Percentiles rank a stretch among this genome's conserved stretches.
Evolutionary conservation across 2,888 invertebrate genomes (phyloP).

Genomic region (Tenodera sinensis): DNA sequence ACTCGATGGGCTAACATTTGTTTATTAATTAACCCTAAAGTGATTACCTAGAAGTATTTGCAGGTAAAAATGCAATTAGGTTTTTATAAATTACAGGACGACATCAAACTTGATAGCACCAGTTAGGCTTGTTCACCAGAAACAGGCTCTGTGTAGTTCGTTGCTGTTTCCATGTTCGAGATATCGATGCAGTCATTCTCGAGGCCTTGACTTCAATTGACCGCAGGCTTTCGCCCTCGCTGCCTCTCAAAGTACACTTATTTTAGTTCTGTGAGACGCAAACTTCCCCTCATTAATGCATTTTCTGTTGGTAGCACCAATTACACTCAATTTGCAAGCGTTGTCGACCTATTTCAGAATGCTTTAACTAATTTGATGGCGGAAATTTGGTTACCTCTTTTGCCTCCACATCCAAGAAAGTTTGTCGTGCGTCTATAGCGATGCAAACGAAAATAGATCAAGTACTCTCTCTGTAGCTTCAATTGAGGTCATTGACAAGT

Average conservation of each 20-base stretch:
- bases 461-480: neutral
- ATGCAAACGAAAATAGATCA: no score
- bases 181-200: neutral
- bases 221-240: neutral
- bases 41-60: no score
- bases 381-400: neutral
- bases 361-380: neutral
- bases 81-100: no score
- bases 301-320: neutral
- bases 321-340: neutral
- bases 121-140: no score
- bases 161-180: neutral
- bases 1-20: no score
- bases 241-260: neutral
- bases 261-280: neutral
- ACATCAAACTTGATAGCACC: no score
- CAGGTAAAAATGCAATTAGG: no score
- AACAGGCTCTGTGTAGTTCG: no score
- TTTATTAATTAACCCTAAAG: no score
- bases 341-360: neutral
- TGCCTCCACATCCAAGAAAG: neutral
- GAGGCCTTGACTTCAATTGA: neutral
- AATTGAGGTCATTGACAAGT: neutral
- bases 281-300: neutral
- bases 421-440: neutral